Percentiles rank a stretch among this genome's conserved stretches.
These are phyloP conservation scores for Synergus japonicus DNA, from an alignment of 2,888 invertebrate species.

Conservation along the genomic window DNA sequence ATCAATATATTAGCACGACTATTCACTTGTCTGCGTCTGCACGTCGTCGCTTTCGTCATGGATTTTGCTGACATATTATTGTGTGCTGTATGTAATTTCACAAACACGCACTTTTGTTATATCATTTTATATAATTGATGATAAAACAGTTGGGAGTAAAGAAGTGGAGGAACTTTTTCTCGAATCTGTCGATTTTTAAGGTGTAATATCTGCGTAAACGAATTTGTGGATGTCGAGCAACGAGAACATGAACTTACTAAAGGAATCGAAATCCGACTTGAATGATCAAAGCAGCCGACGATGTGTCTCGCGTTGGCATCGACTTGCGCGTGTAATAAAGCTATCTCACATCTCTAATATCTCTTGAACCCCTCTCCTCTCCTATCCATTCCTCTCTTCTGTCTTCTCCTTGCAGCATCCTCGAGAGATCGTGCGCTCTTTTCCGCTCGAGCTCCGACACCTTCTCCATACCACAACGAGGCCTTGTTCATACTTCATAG, in stretches of 20 bases:
- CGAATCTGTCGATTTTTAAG: not conserved
- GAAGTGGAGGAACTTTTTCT: not conserved
- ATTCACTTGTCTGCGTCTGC: constrained; percentile 28
- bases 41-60: constrained; percentile 20
- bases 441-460: constrained; percentile 61
- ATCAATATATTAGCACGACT: constrained; percentile 24
- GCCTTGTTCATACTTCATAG: constrained; percentile 67
- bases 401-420: constrained; percentile 45
- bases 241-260: constrained; percentile 25
- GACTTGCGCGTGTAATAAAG: constrained; percentile 69
- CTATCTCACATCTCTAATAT: constrained; percentile 72
- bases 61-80: constrained; percentile 7
- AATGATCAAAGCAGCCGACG: constrained; percentile 70
- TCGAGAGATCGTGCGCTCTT: constrained; percentile 56
- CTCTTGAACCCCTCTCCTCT: constrained; percentile 41
- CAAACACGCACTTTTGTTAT: not conserved
- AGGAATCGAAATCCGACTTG: constrained; percentile 44
- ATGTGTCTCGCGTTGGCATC: constrained; percentile 65
- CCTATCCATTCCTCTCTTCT: constrained; percentile 26
- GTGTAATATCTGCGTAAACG: not conserved
- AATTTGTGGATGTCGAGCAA: constrained; percentile 7
- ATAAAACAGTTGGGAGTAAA: not conserved
- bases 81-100: not conserved
- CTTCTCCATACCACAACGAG: constrained; percentile 64
- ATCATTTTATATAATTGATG: not conserved